A percentile compares a stretch with the other conserved stretches of the same genome.
Evolutionary conservation across 2,113 vertebrate genomes (phyloP).

Genomic region (Engystomops pustulosus): DNA sequence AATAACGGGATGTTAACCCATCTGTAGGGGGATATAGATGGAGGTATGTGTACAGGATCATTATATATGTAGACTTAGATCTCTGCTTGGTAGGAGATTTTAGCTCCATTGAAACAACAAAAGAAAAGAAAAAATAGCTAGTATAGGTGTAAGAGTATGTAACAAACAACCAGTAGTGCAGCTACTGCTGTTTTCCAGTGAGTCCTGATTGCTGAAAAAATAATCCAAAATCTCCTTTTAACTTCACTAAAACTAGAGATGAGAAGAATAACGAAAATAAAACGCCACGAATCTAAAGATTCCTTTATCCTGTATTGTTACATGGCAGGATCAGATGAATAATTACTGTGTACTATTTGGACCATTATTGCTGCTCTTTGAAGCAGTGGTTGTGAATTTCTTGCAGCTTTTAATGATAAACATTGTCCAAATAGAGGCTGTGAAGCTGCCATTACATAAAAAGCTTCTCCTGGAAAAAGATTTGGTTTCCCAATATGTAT

Average conservation of each 20-base stretch:
- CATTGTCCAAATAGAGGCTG: constrained; percentile 1
- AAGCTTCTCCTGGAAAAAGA: background rate
- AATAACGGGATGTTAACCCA: too few relatives aligned
- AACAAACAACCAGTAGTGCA: background rate
- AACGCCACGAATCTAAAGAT: background rate
- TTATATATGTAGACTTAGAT: too few relatives aligned
- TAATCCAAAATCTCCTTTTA: background rate
- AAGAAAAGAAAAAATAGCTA: too few relatives aligned
- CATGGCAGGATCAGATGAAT: background rate
- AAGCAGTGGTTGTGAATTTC: background rate
- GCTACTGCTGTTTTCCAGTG: background rate
- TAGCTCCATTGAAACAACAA: background rate
- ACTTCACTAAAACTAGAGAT: background rate
- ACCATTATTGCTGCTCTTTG: constrained; percentile 7
- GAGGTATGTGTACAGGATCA: too few relatives aligned
- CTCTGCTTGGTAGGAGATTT: background rate
- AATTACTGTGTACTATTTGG: background rate
- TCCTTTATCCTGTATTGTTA: background rate
- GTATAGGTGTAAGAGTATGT: too few relatives aligned
- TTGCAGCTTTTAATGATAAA: constrained; percentile 14
- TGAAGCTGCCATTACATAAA: constrained; percentile 13
- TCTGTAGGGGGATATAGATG: too few relatives aligned
- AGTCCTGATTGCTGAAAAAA: background rate
- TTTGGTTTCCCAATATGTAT: constrained; percentile 28
- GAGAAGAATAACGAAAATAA: background rate